Evolutionary conservation across 23 tunicate species (phyloP).

Genomic region (Corella eumyota): DNA sequence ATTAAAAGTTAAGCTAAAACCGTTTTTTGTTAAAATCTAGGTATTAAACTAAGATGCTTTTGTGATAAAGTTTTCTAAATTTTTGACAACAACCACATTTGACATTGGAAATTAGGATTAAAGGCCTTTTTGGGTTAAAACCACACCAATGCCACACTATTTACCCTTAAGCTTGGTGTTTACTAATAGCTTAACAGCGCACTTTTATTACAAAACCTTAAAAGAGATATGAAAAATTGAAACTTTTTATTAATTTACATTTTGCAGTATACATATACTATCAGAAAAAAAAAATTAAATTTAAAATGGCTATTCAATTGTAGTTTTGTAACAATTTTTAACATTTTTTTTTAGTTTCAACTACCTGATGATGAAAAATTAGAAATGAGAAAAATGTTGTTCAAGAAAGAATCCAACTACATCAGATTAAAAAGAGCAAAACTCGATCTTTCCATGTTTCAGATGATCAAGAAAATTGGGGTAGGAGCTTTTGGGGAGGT

Average conservation of each 20-base stretch:
- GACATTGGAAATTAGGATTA: too few relatives aligned
- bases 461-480: conserved; percentile 62
- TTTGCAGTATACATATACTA: not conserved
- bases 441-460: conserved; percentile 56
- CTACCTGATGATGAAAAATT: conserved; percentile 23
- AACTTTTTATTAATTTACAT: not conserved
- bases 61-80: too few relatives aligned
- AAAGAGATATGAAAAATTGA: not conserved
- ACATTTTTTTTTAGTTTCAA: conserved; percentile 19
- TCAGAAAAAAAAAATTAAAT: not conserved
- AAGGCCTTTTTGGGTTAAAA: too few relatives aligned
- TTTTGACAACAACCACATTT: too few relatives aligned
- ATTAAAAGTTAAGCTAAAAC: too few relatives aligned
- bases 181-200: too few relatives aligned
- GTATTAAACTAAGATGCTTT: too few relatives aligned
- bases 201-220: not conserved
- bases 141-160: too few relatives aligned
- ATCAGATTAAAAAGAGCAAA: conserved; percentile 82
- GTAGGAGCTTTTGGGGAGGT: conserved; percentile 97
- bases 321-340: not conserved
- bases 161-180: too few relatives aligned
- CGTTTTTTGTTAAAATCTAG: too few relatives aligned
- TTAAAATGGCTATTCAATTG: not conserved
- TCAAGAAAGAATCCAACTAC: conserved; percentile 70
- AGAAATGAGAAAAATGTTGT: conserved; percentile 65